phyloP scores from a whole-genome alignment of 2,888 invertebrate genomes.

The Mayetiola destructor region DNA sequence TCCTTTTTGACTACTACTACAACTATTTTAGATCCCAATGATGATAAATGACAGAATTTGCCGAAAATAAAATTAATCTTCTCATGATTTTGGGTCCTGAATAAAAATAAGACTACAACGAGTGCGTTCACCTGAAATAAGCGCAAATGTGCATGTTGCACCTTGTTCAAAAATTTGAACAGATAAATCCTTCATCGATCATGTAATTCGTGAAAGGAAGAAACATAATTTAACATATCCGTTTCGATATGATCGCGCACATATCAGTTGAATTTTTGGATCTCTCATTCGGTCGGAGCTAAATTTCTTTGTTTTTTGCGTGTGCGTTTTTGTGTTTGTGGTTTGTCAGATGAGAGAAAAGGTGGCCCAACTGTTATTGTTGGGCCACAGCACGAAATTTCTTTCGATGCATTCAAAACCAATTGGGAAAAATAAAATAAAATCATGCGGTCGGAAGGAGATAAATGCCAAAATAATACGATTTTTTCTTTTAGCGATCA shows the following conservation, averaged over 20 bases:
- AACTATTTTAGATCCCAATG: too few relatives aligned
- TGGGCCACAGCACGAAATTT: conserved; percentile 7
- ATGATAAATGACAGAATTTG: too few relatives aligned
- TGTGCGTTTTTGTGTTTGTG: conserved; percentile 2
- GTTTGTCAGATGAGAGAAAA: neutral
- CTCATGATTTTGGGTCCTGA: too few relatives aligned
- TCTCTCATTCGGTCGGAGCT: neutral
- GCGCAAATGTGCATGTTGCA: conserved; percentile 1
- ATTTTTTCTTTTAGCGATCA: conserved; percentile 10
- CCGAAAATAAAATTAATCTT: too few relatives aligned
- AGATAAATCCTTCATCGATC: conserved; percentile 4
- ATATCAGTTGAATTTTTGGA: neutral
- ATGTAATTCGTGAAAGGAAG: neutral
- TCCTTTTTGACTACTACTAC: neutral
- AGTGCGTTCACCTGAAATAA: too few relatives aligned
- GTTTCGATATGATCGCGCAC: neutral
- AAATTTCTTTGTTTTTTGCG: too few relatives aligned
- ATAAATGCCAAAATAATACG: conserved; percentile 8
- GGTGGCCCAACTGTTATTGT: neutral
- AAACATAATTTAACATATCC: conserved; percentile 9
- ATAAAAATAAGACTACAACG: too few relatives aligned
- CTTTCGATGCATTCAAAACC: too few relatives aligned
- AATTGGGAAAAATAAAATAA: too few relatives aligned
- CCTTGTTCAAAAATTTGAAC: neutral
- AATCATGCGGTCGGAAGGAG: conserved; percentile 10